Evolutionary conservation across 2,797 vertebrate species (phyloP), one percentile per base, ranked within the genome.

Genomic region (Galago senegalensis): DNA sequence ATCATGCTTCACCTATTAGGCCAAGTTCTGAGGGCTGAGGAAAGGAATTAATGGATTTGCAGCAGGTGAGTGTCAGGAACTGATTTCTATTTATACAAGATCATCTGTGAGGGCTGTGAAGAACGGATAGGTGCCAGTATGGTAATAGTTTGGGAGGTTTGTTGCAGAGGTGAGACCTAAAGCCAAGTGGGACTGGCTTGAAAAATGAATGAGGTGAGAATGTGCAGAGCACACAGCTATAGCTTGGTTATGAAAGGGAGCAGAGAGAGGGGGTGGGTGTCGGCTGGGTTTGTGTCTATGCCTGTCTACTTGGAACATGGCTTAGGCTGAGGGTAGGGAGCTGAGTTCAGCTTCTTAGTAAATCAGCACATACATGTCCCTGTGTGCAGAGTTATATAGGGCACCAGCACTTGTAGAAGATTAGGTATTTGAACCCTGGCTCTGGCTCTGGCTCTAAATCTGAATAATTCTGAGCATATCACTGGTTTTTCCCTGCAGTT

Each of bases 241-340:
- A 53, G 46, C 34, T 16, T 4, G 31, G 25, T 69, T 76, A 17
- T 27, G 27, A 49, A 82, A 58, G 34, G 21, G 10, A 86, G 27
- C 58, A 49, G 56, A 88, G n/a, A 43, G 11, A 29, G 18, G 1
- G 17, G 67, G 43, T 31, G 14, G 13, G 14, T 1, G 2, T 5
- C 0, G 1, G 9, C 11, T 29, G 8, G 49, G n/a, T 77, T 17
- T 20, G 31, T 25, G 9, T 34, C 8, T 29, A 1, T 34, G 34
- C 14, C 0, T 3, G 29, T 65, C 31, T 17, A 0, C 27, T 34
- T 72, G 46, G 31, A 60, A 76, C 72, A 46, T 0, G 12, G 12
- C 18, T 16, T 29, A 29, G 27, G 60, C 61, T 1, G n/a, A 79
- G 58, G 65, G 70, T 20, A 80, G 73, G 84, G 31, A 73, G 56